phyloP scores from a whole-genome alignment of 1,140 invertebrate genomes.

The Drosophila ohnishii region DNA sequence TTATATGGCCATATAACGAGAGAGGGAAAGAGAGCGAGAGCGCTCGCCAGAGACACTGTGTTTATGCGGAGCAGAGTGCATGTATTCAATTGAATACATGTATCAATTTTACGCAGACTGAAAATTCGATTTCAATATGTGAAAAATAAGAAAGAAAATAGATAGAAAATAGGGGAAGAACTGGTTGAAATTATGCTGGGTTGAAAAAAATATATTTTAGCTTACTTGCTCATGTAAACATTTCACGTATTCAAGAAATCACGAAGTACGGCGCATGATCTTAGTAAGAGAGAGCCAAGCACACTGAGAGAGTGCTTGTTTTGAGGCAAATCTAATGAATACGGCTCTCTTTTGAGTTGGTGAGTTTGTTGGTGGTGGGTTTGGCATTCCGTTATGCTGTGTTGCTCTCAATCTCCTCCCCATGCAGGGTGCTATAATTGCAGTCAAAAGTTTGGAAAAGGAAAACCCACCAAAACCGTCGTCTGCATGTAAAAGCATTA shows the following conservation, averaged over 20 bases:
- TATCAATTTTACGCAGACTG: too few species aligned
- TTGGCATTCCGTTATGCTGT: conserved; percentile 30
- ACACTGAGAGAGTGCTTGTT: not conserved
- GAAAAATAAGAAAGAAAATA: too few species aligned
- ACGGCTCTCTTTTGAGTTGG: not conserved
- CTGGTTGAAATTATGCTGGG: too few species aligned
- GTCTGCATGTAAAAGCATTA: conserved; percentile 7
- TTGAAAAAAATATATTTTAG: not conserved
- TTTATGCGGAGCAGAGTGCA: not conserved
- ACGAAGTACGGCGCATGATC: not conserved
- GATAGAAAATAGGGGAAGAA: too few species aligned
- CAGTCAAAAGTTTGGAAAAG: conserved; percentile 11
- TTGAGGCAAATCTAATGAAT: not conserved
- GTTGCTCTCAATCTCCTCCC: not conserved
- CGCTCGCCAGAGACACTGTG: not conserved
- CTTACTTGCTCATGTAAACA: not conserved
- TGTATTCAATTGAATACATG: not conserved
- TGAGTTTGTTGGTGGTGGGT: conserved; percentile 11
- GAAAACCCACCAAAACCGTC: conserved; percentile 1
- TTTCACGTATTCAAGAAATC: not conserved
- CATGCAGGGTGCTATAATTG: not conserved
- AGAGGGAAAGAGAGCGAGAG: not conserved
- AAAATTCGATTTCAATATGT: too few species aligned
- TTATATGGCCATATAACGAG: conserved; percentile 14
- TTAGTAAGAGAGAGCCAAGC: not conserved